Percentiles rank a stretch among this genome's conserved stretches.
These are phyloP conservation scores for Anisognathus igniventris DNA, from an alignment of 2,797 vertebrate species.

Conservation along the genomic window DNA sequence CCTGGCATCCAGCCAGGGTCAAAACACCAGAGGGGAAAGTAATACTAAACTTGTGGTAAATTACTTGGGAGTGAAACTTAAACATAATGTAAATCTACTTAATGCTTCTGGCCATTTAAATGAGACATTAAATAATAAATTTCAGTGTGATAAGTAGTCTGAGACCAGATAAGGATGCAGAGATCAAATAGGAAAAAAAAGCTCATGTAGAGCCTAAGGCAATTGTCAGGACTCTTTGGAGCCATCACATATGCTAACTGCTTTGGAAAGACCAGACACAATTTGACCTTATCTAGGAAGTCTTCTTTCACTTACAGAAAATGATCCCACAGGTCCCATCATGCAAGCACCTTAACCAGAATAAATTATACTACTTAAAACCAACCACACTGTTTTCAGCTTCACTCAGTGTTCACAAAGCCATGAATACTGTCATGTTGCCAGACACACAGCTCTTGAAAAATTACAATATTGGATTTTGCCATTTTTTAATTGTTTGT, in stretches of 20 bases:
- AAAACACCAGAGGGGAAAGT: background rate
- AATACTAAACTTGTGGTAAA: background rate
- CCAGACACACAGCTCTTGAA: background rate
- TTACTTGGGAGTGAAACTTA: background rate
- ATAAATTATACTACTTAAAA: background rate
- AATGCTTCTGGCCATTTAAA: background rate
- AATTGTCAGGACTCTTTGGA: background rate
- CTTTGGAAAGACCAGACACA: background rate
- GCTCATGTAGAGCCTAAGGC: background rate
- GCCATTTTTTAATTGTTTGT: background rate
- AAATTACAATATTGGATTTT: background rate
- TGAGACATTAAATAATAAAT: background rate
- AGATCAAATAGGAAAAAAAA: background rate
- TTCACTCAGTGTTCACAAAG: background rate
- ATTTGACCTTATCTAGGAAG: background rate
- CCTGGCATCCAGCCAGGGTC: background rate
- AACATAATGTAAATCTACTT: background rate
- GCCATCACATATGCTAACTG: background rate
- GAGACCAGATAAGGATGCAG: background rate
- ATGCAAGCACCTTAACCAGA: background rate
- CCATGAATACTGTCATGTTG: background rate
- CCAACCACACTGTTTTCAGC: background rate
- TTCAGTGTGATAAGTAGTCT: background rate
- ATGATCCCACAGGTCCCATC: background rate
- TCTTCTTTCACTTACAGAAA: background rate